phyloP scores from a whole-genome alignment of 2,888 invertebrate species.

The Ornithoptera priamus region DNA sequence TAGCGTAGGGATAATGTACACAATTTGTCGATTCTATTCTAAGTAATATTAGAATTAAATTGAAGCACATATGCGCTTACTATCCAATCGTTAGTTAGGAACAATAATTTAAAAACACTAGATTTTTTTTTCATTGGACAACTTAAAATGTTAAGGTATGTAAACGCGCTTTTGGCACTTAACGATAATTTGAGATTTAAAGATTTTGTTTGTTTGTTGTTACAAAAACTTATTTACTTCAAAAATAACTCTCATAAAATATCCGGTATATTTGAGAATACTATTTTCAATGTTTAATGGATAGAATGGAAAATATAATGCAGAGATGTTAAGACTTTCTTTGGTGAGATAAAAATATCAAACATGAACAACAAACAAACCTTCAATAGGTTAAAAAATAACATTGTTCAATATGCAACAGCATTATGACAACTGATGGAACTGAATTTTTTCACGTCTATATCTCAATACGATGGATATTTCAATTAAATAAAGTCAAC shows the following conservation, averaged over 20 bases:
- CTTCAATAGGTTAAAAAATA: slow-evolving; percentile 31
- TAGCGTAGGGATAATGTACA: slow-evolving; percentile 80
- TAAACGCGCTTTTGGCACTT: slow-evolving; percentile 75
- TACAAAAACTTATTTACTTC: slow-evolving; percentile 19
- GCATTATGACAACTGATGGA: slow-evolving; percentile 12
- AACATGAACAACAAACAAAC: slow-evolving; percentile 36
- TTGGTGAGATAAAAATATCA: slow-evolving; percentile 53
- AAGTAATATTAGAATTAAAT: slow-evolving; percentile 69
- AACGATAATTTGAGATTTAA: slow-evolving; percentile 53
- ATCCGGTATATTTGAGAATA: neutral
- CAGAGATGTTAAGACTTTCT: slow-evolving; percentile 52
- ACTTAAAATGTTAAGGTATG: slow-evolving; percentile 59
- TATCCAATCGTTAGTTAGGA: slow-evolving; percentile 74
- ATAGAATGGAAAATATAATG: slow-evolving; percentile 30
- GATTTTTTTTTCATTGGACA: slow-evolving; percentile 57
- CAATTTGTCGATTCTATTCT: slow-evolving; percentile 72
- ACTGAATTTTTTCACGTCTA: slow-evolving; percentile 29
- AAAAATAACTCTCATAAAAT: slow-evolving; percentile 23
- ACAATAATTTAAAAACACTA: slow-evolving; percentile 77
- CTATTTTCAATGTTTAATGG: neutral
- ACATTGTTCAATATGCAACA: slow-evolving; percentile 19
- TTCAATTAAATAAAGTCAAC: slow-evolving; percentile 53
- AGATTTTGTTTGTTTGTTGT: slow-evolving; percentile 34
- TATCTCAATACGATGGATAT: slow-evolving; percentile 24
- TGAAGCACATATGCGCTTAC: slow-evolving; percentile 65